Evolutionary conservation across 2,113 vertebrate genomes (phyloP).

Genomic region (Mionectes macconnelli): DNA sequence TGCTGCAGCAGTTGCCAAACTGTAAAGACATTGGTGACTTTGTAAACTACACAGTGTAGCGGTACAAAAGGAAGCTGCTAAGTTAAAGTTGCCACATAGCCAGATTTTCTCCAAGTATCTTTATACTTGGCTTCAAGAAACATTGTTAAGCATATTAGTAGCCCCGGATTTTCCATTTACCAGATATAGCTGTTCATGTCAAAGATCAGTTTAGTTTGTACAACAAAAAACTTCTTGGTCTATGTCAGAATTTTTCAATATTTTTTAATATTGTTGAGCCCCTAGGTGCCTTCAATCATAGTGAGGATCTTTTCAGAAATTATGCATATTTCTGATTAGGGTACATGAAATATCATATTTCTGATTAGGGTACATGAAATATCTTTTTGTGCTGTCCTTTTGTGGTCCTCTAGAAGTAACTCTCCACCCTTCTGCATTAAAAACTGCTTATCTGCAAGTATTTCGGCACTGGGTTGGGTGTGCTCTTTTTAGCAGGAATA

Average conservation of each 20-base stretch:
- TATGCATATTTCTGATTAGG: background rate
- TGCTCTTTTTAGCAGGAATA: constrained; percentile 18
- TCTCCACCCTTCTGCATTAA: background rate
- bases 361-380: background rate
- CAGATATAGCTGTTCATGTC: background rate
- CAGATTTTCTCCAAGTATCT: background rate
- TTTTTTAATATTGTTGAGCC: background rate
- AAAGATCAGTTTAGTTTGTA: background rate
- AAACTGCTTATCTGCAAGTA: background rate
- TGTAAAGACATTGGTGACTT: background rate
- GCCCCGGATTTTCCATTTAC: background rate
- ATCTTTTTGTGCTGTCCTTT: background rate
- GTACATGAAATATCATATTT: background rate
- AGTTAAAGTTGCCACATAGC: background rate
- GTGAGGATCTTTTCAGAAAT: background rate
- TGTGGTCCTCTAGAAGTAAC: background rate
- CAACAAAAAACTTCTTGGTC: background rate
- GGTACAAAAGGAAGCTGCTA: background rate
- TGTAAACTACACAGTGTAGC: background rate
- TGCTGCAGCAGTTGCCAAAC: background rate
- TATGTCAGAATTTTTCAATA: background rate
- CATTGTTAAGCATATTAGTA: background rate
- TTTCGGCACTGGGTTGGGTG: background rate
- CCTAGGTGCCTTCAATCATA: no score
- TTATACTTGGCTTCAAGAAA: background rate